Evolutionary conservation across 2,888 invertebrate species (phyloP).

Genomic region (Aporophyla lueneburgensis): DNA sequence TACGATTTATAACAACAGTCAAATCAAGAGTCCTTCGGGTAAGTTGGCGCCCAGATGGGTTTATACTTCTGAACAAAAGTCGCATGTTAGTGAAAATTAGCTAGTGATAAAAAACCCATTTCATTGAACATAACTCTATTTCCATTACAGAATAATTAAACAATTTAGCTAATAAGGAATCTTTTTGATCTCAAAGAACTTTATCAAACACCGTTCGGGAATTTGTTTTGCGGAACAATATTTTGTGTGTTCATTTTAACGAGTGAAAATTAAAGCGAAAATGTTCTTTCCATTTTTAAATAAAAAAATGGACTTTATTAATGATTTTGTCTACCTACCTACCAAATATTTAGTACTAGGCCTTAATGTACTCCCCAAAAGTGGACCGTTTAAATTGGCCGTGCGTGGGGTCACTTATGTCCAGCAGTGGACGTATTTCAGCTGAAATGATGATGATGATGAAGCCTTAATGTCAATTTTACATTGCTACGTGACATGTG

Average conservation of each 20-base stretch:
- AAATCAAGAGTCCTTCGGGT: background rate
- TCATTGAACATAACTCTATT: background rate
- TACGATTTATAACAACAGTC: background rate
- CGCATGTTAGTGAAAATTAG: background rate
- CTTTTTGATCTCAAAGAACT: too few relatives aligned
- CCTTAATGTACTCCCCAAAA: background rate
- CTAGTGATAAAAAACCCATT: background rate
- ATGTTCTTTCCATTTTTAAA: background rate
- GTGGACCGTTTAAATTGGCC: too few relatives aligned
- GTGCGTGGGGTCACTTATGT: background rate
- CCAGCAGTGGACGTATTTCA: background rate
- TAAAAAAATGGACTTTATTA: background rate
- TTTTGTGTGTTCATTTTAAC: too few relatives aligned
- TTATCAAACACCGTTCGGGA: constrained; percentile 1
- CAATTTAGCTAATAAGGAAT: background rate
- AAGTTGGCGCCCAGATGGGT: background rate
- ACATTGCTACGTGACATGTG: constrained; percentile 7
- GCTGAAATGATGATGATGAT: too few relatives aligned
- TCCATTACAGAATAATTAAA: background rate
- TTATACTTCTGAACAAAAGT: too few relatives aligned
- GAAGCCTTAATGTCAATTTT: constrained; percentile 1
- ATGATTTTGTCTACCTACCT: background rate
- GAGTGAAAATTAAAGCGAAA: background rate
- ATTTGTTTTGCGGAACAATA: background rate
- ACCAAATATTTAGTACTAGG: constrained; percentile 8